Conservation (phyloP, 2,888 invertebrate genomes). For the Celastrina argiolus region DNA sequence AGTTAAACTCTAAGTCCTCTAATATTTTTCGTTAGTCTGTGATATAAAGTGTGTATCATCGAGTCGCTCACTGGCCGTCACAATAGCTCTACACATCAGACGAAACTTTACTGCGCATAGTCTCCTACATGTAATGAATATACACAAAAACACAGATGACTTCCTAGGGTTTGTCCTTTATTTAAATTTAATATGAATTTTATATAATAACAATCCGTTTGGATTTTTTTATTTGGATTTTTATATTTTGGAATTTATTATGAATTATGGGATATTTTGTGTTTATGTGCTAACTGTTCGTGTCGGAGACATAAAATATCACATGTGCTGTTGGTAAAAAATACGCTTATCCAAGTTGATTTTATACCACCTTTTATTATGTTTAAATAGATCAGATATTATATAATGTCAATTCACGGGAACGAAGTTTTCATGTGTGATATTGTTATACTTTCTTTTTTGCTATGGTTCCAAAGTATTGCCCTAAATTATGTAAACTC, state of each 20-base stretch:
- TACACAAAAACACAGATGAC: constrained; percentile 7
- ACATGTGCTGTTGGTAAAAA: neutral
- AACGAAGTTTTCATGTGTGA: too few relatives aligned
- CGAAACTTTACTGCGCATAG: constrained; percentile 30
- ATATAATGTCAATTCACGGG: neutral
- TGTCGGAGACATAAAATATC: neutral
- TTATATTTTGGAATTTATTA: neutral
- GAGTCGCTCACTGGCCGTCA: constrained; percentile 56
- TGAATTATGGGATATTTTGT: neutral
- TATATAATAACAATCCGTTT: neutral
- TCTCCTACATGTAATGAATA: neutral
- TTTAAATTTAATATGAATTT: neutral
- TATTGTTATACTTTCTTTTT: too few relatives aligned
- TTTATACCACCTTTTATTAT: neutral
- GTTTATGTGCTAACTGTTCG: neutral
- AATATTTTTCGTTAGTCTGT: constrained; percentile 71
- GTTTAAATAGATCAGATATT: neutral
- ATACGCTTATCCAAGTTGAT: neutral
- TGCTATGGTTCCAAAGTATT: neutral
- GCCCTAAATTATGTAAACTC: neutral
- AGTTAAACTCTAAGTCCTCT: constrained; percentile 57
- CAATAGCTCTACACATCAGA: constrained; percentile 33
- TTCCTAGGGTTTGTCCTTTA: neutral
- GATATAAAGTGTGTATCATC: constrained; percentile 64
- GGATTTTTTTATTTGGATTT: neutral